phyloP scores from a whole-genome alignment of 1,140 invertebrate genomes.

The Micrasema longulum region DNA sequence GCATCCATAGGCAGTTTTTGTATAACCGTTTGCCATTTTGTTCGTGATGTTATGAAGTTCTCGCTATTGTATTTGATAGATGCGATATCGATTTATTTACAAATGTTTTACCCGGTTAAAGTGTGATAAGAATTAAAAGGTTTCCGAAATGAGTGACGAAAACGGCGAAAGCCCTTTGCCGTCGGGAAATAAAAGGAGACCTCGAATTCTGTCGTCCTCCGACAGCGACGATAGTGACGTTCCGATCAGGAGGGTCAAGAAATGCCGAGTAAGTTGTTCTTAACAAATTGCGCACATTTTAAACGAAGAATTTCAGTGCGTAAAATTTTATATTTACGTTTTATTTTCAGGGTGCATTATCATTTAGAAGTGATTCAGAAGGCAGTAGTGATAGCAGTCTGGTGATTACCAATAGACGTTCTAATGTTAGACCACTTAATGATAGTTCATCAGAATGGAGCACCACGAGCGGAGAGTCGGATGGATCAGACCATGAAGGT shows the following conservation, averaged over 20 bases:
- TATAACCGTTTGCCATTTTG: constrained; percentile 42
- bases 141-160: constrained; percentile 36
- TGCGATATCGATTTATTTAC: constrained; percentile 31
- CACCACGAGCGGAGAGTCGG: constrained; percentile 58
- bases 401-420: constrained; percentile 50
- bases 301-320: background rate
- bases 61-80: constrained; percentile 16
- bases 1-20: background rate
- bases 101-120: constrained; percentile 33
- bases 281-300: constrained; percentile 14
- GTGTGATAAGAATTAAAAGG: constrained; percentile 19
- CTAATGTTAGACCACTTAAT: background rate
- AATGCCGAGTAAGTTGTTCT: constrained; percentile 24
- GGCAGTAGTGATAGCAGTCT: constrained; percentile 52
- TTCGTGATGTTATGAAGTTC: constrained; percentile 36
- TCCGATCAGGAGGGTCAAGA: constrained; percentile 27
- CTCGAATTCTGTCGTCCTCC: constrained; percentile 33
- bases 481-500: constrained; percentile 50
- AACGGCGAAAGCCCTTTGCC: constrained; percentile 36
- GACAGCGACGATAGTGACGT: constrained; percentile 41
- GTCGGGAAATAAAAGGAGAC: constrained; percentile 25
- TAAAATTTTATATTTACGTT: background rate
- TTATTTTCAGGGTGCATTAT: constrained; percentile 26
- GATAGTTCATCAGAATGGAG: constrained; percentile 55
- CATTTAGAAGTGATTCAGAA: constrained; percentile 56